These are phyloP conservation scores for Prunella fulvescens DNA, from an alignment of 2,113 vertebrate genomes.

Conservation along the genomic window DNA sequence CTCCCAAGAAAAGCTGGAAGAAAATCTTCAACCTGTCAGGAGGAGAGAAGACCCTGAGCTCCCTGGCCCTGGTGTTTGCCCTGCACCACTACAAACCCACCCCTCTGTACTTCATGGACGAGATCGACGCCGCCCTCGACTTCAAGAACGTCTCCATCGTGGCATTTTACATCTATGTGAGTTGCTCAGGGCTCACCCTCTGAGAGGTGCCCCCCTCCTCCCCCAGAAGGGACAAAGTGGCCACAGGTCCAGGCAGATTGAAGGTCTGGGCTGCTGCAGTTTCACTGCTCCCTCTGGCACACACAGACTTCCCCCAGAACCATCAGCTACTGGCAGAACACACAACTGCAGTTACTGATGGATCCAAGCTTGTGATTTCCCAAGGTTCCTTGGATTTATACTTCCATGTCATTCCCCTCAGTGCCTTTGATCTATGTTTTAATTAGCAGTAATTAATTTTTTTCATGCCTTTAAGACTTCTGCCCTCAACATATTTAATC, in stretches of 20 bases:
- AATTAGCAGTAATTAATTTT: fast-evolving
- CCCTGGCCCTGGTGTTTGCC: slow-evolving; percentile 93
- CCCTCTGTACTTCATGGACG: slow-evolving; percentile 97
- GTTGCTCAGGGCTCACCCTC: slow-evolving; percentile 9
- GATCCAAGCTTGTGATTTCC: neutral
- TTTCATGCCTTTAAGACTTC: neutral
- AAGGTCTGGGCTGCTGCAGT: neutral
- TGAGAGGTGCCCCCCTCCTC: neutral
- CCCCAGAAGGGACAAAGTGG: neutral
- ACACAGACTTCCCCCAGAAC: neutral
- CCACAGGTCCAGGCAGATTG: neutral
- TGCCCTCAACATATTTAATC: neutral
- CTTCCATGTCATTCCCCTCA: neutral
- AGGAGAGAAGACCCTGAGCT: slow-evolving; percentile 97
- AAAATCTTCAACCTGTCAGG: slow-evolving; percentile 98
- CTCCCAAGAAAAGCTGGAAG: slow-evolving; percentile 99
- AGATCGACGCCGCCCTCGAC: slow-evolving; percentile 96
- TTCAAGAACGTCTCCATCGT: slow-evolving; percentile 99
- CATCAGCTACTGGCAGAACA: fast-evolving
- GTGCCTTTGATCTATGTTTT: neutral
- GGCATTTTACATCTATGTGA: slow-evolving; percentile 94
- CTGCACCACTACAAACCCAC: slow-evolving; percentile 98
- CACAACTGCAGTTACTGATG: neutral
- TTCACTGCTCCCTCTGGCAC: neutral
- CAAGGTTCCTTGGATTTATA: neutral